Conservation (phyloP, 2,888 invertebrate species). For the Pharmacophagus antenor region DNA sequence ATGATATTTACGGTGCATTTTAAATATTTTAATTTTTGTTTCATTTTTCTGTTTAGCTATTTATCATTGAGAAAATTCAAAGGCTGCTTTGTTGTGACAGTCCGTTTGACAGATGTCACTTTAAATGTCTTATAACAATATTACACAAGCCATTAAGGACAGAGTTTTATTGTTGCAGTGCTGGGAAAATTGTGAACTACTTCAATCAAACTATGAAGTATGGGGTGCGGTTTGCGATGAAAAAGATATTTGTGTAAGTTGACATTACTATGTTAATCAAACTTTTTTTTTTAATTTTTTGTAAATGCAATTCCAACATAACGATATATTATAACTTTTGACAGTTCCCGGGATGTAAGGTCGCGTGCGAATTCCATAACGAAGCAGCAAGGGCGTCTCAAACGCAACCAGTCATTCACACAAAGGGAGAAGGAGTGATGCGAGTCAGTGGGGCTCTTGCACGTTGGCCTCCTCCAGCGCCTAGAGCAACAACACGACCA, state of each 20-base stretch:
- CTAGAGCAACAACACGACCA: constrained; percentile 78
- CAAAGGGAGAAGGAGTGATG: constrained; percentile 85
- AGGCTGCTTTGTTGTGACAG: constrained; percentile 13
- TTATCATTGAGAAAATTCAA: constrained; percentile 12
- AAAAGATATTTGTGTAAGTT: constrained; percentile 87
- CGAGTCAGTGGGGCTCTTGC: constrained; percentile 83
- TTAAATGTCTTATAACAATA: constrained; percentile 15
- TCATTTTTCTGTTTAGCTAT: not conserved
- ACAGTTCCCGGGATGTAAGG: constrained; percentile 87
- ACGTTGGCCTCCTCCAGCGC: constrained; percentile 83
- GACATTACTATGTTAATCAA: too few relatives aligned
- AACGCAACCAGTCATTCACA: constrained; percentile 85
- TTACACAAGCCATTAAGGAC: constrained; percentile 35
- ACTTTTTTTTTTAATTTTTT: not conserved
- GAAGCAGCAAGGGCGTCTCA: constrained; percentile 83
- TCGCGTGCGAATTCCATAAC: constrained; percentile 85
- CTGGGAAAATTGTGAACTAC: constrained; percentile 88
- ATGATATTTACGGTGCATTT: not conserved
- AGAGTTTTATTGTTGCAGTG: constrained; percentile 82
- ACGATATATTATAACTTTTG: constrained; percentile 46
- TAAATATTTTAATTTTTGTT: not conserved
- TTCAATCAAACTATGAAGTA: constrained; percentile 86
- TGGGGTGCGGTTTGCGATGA: constrained; percentile 87
- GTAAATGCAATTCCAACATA: not conserved
- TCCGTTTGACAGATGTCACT: constrained; percentile 13